These are phyloP conservation scores for Alligator mississippiensis DNA, from an alignment of 2,113 vertebrate genomes.

Conservation along the genomic window DNA sequence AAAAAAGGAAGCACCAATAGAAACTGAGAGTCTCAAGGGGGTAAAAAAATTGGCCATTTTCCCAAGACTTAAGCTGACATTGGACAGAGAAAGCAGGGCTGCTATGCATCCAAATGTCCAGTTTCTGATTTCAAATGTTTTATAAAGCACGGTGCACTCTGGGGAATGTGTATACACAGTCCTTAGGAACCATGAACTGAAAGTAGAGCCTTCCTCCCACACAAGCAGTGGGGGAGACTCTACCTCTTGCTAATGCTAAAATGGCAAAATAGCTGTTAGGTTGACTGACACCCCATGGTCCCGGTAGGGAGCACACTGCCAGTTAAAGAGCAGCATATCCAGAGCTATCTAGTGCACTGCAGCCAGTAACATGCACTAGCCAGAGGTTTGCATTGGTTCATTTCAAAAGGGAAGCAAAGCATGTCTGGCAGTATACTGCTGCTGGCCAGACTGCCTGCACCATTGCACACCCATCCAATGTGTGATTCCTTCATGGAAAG, in stretches of 20 bases:
- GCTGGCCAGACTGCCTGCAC: neutral
- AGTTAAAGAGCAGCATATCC: constrained; percentile 11
- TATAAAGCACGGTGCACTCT: neutral
- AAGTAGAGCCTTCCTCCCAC: neutral
- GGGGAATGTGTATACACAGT: neutral
- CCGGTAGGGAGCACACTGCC: rapidly evolving
- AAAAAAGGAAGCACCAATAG: rapidly evolving
- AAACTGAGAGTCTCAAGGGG: neutral
- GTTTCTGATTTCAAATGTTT: constrained; percentile 49
- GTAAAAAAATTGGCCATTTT: neutral
- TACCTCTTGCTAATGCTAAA: neutral
- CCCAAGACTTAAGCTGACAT: constrained; percentile 31
- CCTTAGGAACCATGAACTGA: neutral
- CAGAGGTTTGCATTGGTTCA: neutral
- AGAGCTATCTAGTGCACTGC: neutral
- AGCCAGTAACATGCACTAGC: neutral
- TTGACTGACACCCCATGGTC: neutral
- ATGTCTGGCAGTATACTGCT: neutral
- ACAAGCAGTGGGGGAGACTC: rapidly evolving
- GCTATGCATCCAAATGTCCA: constrained; percentile 6
- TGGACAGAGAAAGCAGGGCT: neutral
- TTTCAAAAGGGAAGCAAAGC: rapidly evolving
- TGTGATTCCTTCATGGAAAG: neutral
- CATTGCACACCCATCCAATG: neutral
- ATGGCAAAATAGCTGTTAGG: constrained; percentile 21